These are phyloP conservation scores for Globicephala melas DNA, from an alignment of 2,113 vertebrate genomes.

Conservation along the genomic window DNA sequence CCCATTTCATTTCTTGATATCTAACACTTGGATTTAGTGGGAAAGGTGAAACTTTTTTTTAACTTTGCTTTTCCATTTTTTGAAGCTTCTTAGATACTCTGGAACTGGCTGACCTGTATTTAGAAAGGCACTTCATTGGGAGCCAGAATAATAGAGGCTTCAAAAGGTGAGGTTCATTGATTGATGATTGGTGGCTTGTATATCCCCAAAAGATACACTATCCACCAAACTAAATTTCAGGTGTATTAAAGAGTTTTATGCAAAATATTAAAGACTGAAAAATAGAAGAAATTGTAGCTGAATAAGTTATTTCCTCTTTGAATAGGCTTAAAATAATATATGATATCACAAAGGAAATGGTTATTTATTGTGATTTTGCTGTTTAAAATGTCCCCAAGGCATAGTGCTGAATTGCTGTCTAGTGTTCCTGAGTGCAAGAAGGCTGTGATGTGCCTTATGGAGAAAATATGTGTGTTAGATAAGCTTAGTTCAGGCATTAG, in stretches of 20 bases:
- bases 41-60: constrained; percentile 59
- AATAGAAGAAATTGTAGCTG: not conserved
- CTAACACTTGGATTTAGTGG: constrained; percentile 45
- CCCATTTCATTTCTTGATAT: constrained; percentile 62
- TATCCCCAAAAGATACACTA: not conserved
- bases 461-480: not conserved
- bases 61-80: constrained; percentile 62
- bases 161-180: not conserved
- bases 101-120: not conserved
- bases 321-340: not conserved
- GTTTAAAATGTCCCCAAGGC: not conserved
- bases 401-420: not conserved
- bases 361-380: not conserved
- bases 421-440: not conserved
- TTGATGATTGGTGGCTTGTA: not conserved
- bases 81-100: not conserved
- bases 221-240: not conserved
- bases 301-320: not conserved
- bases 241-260: not conserved
- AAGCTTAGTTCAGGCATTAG: not conserved
- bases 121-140: not conserved
- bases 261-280: not conserved
- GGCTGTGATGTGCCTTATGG: not conserved
- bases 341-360: not conserved
- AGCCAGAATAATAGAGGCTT: not conserved